Evolutionary conservation across 1,140 invertebrate genomes (phyloP).

Genomic region (Sitodiplosis mosellana): DNA sequence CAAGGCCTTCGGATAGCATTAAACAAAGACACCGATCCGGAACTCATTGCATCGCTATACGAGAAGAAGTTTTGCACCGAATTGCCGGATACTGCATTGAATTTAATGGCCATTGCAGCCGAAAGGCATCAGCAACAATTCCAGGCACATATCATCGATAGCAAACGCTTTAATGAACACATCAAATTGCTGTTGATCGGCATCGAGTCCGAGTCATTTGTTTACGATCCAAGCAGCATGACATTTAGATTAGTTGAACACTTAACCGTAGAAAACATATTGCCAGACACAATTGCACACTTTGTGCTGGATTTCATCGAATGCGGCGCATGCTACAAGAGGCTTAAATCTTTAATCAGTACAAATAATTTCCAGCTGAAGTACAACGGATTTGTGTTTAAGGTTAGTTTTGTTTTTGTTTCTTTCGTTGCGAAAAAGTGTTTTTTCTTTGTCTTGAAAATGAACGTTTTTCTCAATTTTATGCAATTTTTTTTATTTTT

Average conservation of each 20-base stretch:
- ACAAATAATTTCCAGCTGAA: slow-evolving; percentile 4
- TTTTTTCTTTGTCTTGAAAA: too few species aligned
- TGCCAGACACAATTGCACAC: slow-evolving; percentile 11
- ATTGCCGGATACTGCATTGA: neutral
- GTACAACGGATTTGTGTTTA: slow-evolving; percentile 12
- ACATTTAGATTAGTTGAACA: slow-evolving; percentile 7
- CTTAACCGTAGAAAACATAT: slow-evolving; percentile 9
- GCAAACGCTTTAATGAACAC: slow-evolving; percentile 21
- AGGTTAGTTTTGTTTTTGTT: slow-evolving; percentile 4
- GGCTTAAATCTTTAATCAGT: slow-evolving; percentile 7
- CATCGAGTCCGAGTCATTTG: slow-evolving; percentile 29
- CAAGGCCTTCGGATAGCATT: too few species aligned
- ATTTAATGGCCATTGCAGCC: neutral
- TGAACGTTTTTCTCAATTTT: too few species aligned
- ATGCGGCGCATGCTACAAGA: slow-evolving; percentile 13
- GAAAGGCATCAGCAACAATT: neutral
- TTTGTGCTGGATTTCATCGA: slow-evolving; percentile 13
- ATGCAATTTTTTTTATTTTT: neutral
- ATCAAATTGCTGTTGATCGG: slow-evolving; percentile 26
- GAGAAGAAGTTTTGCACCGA: slow-evolving; percentile 1
- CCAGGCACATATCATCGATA: slow-evolving; percentile 13
- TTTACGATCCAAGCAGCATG: neutral
- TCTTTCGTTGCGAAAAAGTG: too few species aligned
- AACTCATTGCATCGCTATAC: neutral
- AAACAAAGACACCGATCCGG: too few species aligned